phyloP scores from a whole-genome alignment of 1,140 invertebrate species.

The Wasmannia auropunctata region DNA sequence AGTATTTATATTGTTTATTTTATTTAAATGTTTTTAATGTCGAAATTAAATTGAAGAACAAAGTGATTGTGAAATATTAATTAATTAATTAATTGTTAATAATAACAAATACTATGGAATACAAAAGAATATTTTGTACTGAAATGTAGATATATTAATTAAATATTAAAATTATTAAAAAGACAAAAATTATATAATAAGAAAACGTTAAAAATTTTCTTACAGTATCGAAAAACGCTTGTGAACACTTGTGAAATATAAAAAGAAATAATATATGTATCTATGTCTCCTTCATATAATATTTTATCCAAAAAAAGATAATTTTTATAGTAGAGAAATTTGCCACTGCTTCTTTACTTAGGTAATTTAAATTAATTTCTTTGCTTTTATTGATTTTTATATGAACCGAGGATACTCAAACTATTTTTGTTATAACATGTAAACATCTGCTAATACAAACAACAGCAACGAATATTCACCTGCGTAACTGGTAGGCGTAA shows the following conservation, averaged over 20 bases:
- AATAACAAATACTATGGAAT: background rate
- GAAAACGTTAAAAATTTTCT: background rate
- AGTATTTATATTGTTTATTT: background rate
- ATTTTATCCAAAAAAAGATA: background rate
- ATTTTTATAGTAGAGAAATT: background rate
- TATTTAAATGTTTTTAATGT: background rate
- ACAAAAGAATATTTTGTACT: background rate
- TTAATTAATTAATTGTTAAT: background rate
- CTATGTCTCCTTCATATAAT: background rate
- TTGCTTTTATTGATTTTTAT: background rate
- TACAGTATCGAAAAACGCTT: background rate
- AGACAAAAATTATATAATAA: background rate
- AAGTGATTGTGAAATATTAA: constrained; percentile 12
- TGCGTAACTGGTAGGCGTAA: constrained; percentile 1
- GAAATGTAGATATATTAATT: background rate
- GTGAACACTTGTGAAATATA: background rate
- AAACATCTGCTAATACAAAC: background rate
- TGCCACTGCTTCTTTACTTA: background rate
- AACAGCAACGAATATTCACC: background rate
- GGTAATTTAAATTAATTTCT: background rate
- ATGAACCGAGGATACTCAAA: background rate
- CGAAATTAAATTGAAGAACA: background rate
- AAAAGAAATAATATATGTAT: background rate
- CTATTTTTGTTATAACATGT: background rate
- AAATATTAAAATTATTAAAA: background rate